Evolutionary conservation across 2,113 vertebrate genomes (phyloP).

Genomic region (Halichoeres trimaculatus): DNA sequence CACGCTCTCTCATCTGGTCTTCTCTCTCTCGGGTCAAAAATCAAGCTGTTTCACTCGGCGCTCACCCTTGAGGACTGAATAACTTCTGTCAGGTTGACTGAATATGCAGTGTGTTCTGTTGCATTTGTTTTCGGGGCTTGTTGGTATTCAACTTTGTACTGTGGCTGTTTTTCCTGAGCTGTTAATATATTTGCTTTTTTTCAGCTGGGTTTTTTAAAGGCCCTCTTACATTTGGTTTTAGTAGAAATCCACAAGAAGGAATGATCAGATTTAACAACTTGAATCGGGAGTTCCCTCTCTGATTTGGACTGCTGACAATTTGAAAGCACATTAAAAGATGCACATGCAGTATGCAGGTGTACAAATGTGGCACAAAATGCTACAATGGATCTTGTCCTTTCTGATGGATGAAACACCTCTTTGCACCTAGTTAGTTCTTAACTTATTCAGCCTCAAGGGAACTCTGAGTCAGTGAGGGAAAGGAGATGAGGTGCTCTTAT

Average conservation of each 20-base stretch:
- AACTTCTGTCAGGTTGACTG: background rate
- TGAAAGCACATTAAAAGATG: background rate
- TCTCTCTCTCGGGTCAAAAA: background rate
- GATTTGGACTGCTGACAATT: background rate
- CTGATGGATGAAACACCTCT: background rate
- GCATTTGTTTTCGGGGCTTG: background rate
- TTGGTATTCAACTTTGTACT: background rate
- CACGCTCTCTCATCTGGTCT: background rate
- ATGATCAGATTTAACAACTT: background rate
- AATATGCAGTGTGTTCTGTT: background rate
- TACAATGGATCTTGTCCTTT: background rate
- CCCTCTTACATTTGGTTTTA: too few species aligned
- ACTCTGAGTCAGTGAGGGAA: conserved; percentile 7
- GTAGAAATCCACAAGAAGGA: background rate
- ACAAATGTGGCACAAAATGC: background rate
- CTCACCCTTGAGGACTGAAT: background rate
- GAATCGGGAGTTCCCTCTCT: background rate
- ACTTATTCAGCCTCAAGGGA: background rate
- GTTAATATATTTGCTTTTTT: background rate
- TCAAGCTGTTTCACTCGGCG: background rate
- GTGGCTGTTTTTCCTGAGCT: background rate
- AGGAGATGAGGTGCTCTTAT: conserved; percentile 11
- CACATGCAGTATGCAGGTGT: background rate
- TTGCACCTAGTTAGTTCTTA: too few species aligned
- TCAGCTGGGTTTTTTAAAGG: background rate